Base-by-base conservation (phyloP, 2,888 invertebrate species). In the Chironomus tentans region DNA sequence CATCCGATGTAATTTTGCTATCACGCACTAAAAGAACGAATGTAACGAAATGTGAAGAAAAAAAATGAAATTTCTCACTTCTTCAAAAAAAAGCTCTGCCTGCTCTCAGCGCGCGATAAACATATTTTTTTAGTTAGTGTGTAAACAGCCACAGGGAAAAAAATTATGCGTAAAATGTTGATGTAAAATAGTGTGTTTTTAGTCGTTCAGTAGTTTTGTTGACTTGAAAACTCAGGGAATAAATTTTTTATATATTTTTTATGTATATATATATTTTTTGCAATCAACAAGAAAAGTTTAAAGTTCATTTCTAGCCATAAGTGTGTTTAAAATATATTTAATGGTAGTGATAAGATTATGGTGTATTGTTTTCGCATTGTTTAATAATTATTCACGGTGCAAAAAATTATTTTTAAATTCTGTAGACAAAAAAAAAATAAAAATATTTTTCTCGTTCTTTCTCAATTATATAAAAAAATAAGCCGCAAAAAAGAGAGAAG, bases 81-180 rank as follows among this genome's bases (percentile, higher is more conserved):
- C 70, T 72, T 61, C 70, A 48, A n/a, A 56, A 56, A 28, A 74
- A 74, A 74, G 74, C 74, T 74, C 48, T 74, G 38, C 5, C 74
- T 50, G 21, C 71, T 50, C 38, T 62, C 50, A n/a, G 72, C 72
- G 28, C 24, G 68, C 46, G 74, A 74, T 74, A 68, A 74, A 74
- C 47, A 74, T 68, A 48, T 68, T 65, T 65, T 69, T 71, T 72
- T 72, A 21, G 48, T 74, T 5, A 28, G 38, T 74, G 48, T 68
- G 62, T 74, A 68, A 62, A 72, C 72, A 72, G 74, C 38, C 18
- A 15, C 46, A 46, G 65, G 13, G 21, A 65, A 65, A 65, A 74
- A 74, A 68, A 48, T 74, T 74, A 74, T 74, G 74, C 74, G 74
- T 68, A 74, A 74, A 73, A 74, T 46, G 68, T 62, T 65, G 74